phyloP scores from a whole-genome alignment of 2,888 invertebrate genomes.

The Stenchaetothrips biformis region DNA sequence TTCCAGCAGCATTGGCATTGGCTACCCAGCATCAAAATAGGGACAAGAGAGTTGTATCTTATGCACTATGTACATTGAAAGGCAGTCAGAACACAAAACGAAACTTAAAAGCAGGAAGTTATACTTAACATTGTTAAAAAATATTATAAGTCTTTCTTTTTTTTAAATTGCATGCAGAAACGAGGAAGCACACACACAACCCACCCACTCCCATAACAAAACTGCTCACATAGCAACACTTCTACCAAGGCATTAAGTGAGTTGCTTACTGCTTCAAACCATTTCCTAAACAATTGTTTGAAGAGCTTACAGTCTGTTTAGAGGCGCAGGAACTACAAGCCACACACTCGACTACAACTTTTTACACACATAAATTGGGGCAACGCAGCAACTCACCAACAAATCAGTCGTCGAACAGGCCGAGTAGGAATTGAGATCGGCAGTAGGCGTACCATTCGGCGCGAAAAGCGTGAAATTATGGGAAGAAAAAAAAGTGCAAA shows the following conservation, averaged over 20 bases:
- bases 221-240: too few species aligned
- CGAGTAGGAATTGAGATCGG: conserved; percentile 11
- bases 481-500: conserved; percentile 8
- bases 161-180: background rate
- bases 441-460: conserved; percentile 22
- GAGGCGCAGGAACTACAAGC: background rate
- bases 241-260: too few species aligned
- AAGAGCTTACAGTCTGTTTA: background rate
- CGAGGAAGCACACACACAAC: background rate
- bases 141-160: too few species aligned
- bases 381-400: conserved; percentile 11
- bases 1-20: too few species aligned
- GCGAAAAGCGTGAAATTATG: conserved; percentile 15
- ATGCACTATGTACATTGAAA: background rate
- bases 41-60: background rate
- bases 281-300: too few species aligned
- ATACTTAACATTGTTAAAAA: too few species aligned
- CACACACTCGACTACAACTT: background rate
- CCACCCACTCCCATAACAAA: too few species aligned
- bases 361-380: background rate
- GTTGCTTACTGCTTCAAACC: too few species aligned
- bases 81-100: background rate
- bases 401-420: conserved; percentile 18
- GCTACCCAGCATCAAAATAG: background rate
- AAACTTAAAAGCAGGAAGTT: background rate